These are phyloP conservation scores for Physeter macrocephalus DNA, from an alignment of 2,113 vertebrate species.

Conservation along the genomic window DNA sequence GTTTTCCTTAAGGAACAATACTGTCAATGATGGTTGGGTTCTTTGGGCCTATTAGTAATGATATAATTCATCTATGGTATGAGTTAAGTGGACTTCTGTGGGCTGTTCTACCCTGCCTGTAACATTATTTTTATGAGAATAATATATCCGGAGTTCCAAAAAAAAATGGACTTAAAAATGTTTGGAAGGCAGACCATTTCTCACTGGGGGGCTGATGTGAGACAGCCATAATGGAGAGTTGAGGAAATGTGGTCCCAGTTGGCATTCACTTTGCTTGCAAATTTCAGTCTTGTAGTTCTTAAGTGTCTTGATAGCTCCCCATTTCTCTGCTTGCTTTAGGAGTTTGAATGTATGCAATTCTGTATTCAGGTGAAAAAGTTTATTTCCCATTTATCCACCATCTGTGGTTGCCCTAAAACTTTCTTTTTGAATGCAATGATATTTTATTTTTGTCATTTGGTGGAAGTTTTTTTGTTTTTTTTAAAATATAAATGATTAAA, in stretches of 20 bases:
- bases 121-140: background rate
- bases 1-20: background rate
- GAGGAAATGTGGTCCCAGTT: background rate
- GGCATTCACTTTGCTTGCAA: background rate
- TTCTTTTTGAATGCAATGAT: background rate
- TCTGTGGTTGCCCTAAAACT: background rate
- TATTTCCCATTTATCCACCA: background rate
- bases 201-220: background rate
- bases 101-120: background rate
- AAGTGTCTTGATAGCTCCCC: background rate
- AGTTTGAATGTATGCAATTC: background rate
- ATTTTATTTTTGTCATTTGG: background rate
- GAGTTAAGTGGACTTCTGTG: background rate
- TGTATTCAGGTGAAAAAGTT: background rate
- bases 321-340: background rate
- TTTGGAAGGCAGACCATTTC: background rate
- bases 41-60: background rate
- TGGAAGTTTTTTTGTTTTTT: background rate
- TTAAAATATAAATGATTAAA: background rate
- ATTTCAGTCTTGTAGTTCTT: background rate
- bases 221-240: background rate
- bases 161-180: background rate
- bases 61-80: background rate
- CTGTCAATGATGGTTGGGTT: background rate
- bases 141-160: background rate